Evolutionary conservation across 2,797 vertebrate species (phyloP).

Genomic region (Clarias platycephalus): DNA sequence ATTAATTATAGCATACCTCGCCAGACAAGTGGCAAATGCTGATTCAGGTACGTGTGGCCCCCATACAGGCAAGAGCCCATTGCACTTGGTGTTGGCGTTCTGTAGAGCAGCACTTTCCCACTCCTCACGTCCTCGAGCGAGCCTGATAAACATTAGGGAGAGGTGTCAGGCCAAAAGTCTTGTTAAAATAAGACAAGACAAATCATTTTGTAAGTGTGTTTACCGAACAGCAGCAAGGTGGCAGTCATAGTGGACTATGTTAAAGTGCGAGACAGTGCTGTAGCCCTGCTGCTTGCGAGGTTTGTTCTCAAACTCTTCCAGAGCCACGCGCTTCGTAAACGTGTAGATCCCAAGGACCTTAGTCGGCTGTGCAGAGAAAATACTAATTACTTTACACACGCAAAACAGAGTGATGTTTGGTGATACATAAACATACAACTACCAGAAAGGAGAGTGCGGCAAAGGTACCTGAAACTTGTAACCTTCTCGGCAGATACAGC

Average conservation of each 20-base stretch:
- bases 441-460: background rate
- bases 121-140: constrained; percentile 94
- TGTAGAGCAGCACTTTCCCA: constrained; percentile 98
- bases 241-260: constrained; percentile 99
- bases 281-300: constrained; percentile 97
- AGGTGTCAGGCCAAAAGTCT: background rate
- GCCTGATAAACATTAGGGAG: constrained; percentile 66
- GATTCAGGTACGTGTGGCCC: constrained; percentile 98
- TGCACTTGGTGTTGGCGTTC: constrained; percentile 98
- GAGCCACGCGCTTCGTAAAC: constrained; percentile 92
- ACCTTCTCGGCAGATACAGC: constrained; percentile 97
- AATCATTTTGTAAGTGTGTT: background rate
- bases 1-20: constrained; percentile 78
- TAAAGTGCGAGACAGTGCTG: constrained; percentile 99
- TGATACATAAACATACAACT: background rate
- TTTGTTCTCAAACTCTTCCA: constrained; percentile 97
- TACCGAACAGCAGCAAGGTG: constrained; percentile 98
- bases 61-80: constrained; percentile 98
- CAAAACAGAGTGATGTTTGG: background rate
- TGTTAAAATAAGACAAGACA: background rate
- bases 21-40: constrained; percentile 96
- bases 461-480: constrained; percentile 94
- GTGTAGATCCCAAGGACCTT: constrained; percentile 98
- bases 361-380: constrained; percentile 80
- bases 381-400: background rate